These are phyloP conservation scores for Chaenocephalus aceratus DNA, from an alignment of 2,113 vertebrate genomes.

Conservation along the genomic window DNA sequence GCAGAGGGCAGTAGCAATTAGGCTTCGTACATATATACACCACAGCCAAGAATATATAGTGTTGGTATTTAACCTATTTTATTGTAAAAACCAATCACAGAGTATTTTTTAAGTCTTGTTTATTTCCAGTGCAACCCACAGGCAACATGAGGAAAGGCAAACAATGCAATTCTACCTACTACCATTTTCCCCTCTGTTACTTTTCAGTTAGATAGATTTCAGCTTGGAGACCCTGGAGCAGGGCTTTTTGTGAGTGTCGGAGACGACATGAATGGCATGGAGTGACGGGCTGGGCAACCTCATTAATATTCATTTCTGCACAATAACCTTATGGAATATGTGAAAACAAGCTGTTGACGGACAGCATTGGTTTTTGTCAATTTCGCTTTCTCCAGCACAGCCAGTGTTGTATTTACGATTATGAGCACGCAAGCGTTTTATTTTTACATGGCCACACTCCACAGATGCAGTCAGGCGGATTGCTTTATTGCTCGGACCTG, in stretches of 20 bases:
- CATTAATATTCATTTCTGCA: conserved; percentile 79
- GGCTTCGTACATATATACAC: background rate
- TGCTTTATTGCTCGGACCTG: conserved; percentile 46
- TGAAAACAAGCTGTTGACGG: conserved; percentile 67
- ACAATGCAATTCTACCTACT: background rate
- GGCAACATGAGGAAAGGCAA: background rate
- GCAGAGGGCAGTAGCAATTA: background rate
- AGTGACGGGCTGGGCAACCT: conserved; percentile 61
- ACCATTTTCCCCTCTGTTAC: conserved; percentile 15
- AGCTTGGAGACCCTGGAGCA: conserved; percentile 24
- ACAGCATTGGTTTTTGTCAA: conserved; percentile 61
- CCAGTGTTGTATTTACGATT: conserved; percentile 56
- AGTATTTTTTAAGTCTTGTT: background rate
- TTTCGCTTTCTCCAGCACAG: conserved; percentile 19
- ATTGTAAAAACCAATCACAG: conserved; percentile 15
- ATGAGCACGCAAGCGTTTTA: conserved; percentile 39
- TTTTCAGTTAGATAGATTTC: background rate
- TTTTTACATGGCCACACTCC: conserved; percentile 44
- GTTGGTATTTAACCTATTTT: background rate
- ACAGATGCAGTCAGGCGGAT: conserved; percentile 38
- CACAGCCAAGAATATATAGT: background rate
- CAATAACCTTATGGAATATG: conserved; percentile 67
- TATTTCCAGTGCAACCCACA: background rate
- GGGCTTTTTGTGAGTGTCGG: conserved; percentile 62
- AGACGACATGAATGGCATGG: conserved; percentile 63